Conservation (phyloP, 2,797 vertebrate species). For the Phataginus tetradactyla region DNA sequence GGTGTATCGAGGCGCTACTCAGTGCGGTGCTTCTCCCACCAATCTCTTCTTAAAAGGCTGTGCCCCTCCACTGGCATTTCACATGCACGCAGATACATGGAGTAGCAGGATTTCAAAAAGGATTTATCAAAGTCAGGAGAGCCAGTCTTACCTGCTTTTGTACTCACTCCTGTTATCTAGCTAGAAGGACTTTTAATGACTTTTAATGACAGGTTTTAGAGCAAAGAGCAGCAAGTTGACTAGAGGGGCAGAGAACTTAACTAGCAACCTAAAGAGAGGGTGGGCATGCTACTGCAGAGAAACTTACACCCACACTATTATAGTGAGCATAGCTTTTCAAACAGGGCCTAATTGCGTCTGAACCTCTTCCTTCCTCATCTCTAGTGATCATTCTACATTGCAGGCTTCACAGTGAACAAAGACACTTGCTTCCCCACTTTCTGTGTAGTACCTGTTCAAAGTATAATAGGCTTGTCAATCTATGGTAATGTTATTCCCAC, state of each 20-base stretch:
- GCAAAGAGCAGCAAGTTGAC: background rate
- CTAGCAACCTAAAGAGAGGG: background rate
- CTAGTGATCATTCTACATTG: background rate
- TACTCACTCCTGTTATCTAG: background rate
- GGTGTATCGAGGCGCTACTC: background rate
- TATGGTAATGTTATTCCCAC: slow-evolving; percentile 63
- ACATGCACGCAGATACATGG: background rate
- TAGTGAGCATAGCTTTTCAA: background rate
- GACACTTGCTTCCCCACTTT: slow-evolving; percentile 46
- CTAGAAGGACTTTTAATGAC: background rate
- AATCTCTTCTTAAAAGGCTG: background rate
- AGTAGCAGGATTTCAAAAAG: background rate
- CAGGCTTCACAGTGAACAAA: slow-evolving; percentile 53
- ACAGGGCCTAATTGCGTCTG: slow-evolving; percentile 49
- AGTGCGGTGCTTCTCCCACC: background rate
- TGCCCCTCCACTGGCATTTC: background rate
- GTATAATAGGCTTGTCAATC: slow-evolving; percentile 75
- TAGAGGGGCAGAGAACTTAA: background rate
- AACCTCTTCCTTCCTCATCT: slow-evolving; percentile 57
- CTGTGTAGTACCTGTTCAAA: slow-evolving; percentile 20
- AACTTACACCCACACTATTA: background rate
- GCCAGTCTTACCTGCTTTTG: background rate
- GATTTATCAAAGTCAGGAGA: background rate
- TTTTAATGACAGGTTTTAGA: slow-evolving; percentile 28
- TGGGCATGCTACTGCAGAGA: background rate